Conservation (phyloP, 2,888 invertebrate genomes). For the Linnaemya tessellans region DNA sequence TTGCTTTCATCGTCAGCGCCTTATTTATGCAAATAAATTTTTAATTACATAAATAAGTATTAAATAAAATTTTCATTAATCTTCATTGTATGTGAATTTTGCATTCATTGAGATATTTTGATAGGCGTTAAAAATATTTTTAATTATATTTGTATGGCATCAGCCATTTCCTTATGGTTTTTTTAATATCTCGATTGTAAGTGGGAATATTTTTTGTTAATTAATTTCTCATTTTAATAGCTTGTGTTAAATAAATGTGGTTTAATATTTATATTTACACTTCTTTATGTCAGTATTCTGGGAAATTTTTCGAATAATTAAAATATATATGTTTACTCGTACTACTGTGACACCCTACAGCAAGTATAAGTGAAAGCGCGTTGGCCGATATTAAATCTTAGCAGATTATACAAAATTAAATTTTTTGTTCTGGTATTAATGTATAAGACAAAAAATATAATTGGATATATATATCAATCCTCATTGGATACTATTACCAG, state of each 20-base stretch:
- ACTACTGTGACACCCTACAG: background rate
- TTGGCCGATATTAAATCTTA: no score
- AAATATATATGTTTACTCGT: slow-evolving; percentile 5
- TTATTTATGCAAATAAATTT: slow-evolving; percentile 21
- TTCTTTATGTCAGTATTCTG: background rate
- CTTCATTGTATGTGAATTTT: background rate
- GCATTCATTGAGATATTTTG: background rate
- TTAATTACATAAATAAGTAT: background rate
- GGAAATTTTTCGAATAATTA: slow-evolving; percentile 11
- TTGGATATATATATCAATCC: no score
- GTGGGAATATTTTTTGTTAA: slow-evolving; percentile 17
- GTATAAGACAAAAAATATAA: no score
- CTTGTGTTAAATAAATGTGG: slow-evolving; percentile 24
- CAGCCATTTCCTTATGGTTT: slow-evolving; percentile 6
- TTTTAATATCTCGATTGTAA: background rate
- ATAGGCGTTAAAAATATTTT: background rate
- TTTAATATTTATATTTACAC: slow-evolving; percentile 8
- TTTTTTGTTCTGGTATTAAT: no score
- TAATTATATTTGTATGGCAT: slow-evolving; percentile 23
- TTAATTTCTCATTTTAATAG: slow-evolving; percentile 45
- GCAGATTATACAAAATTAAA: no score
- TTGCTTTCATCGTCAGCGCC: background rate
- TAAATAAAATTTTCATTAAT: slow-evolving; percentile 33
- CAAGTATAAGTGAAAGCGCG: background rate
- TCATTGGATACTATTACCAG: no score